Evolutionary conservation across 2,888 invertebrate species (phyloP).

Genomic region (Drosophila paramelanica): DNA sequence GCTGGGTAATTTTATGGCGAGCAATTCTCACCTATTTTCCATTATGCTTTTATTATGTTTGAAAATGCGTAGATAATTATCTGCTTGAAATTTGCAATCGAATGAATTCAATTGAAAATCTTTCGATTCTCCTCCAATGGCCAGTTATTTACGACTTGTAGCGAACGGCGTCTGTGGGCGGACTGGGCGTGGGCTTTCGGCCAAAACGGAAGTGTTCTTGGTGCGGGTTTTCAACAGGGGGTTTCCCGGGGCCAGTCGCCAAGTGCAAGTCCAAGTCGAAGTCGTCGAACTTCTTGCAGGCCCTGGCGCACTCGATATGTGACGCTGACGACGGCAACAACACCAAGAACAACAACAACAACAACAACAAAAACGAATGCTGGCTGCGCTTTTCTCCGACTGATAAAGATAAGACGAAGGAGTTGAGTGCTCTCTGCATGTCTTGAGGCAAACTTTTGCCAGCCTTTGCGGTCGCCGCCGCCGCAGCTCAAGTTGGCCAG

Average conservation of each 20-base stretch:
- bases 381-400: constrained; percentile 60
- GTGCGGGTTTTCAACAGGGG: constrained; percentile 13
- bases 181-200: constrained; percentile 27
- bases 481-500: constrained; percentile 45
- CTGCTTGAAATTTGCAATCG: constrained; percentile 43
- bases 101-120: constrained; percentile 70
- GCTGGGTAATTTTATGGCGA: neutral
- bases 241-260: constrained; percentile 24
- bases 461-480: constrained; percentile 53
- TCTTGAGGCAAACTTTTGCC: constrained; percentile 58
- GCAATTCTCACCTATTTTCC: neutral
- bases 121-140: constrained; percentile 48
- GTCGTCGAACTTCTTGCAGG: constrained; percentile 52
- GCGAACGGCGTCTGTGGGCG: constrained; percentile 20
- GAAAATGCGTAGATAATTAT: constrained; percentile 61
- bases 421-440: constrained; percentile 57
- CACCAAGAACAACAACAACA: constrained; percentile 7
- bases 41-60: constrained; percentile 23
- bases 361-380: constrained; percentile 6
- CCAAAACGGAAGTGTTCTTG: constrained; percentile 50
- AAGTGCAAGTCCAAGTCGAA: constrained; percentile 24
- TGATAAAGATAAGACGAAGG: constrained; percentile 75
- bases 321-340: constrained; percentile 39
- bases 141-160: constrained; percentile 63
- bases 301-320: constrained; percentile 54